Conservation (phyloP, 1,140 invertebrate species). For the Plutomurus gul region DNA sequence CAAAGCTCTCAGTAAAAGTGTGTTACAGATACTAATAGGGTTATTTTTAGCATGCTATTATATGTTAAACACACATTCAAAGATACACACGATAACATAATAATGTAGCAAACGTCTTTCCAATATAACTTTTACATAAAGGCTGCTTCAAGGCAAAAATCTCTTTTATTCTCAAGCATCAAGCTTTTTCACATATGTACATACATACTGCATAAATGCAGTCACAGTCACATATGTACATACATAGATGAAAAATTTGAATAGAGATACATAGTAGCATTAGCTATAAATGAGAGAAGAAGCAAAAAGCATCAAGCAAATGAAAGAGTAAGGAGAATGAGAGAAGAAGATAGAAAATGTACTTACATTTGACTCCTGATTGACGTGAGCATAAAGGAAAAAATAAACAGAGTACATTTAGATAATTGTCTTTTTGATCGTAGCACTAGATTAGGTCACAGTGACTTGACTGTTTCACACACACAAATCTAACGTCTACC, state of each 20-base stretch:
- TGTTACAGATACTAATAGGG: too few species aligned
- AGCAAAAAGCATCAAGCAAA: background rate
- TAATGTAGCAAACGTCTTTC: too few species aligned
- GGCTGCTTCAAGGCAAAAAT: too few species aligned
- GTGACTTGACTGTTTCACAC: background rate
- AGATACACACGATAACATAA: too few species aligned
- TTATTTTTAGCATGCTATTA: too few species aligned
- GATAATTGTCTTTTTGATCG: background rate
- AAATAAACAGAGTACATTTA: conserved; percentile 31
- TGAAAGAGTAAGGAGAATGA: background rate
- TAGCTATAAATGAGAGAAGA: background rate
- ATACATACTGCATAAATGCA: background rate
- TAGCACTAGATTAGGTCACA: background rate
- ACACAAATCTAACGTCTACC: background rate
- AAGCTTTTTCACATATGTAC: too few species aligned
- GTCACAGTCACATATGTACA: background rate
- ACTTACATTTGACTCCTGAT: conserved; percentile 47
- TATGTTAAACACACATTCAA: too few species aligned
- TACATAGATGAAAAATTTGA: background rate
- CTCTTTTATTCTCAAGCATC: too few species aligned
- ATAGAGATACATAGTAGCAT: background rate
- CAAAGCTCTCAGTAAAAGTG: too few species aligned
- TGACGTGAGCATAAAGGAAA: conserved; percentile 36
- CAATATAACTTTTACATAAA: too few species aligned
- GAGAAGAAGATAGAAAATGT: background rate